These are phyloP conservation scores for Fregetta grallaria DNA, from an alignment of 2,113 vertebrate species.

Conservation along the genomic window DNA sequence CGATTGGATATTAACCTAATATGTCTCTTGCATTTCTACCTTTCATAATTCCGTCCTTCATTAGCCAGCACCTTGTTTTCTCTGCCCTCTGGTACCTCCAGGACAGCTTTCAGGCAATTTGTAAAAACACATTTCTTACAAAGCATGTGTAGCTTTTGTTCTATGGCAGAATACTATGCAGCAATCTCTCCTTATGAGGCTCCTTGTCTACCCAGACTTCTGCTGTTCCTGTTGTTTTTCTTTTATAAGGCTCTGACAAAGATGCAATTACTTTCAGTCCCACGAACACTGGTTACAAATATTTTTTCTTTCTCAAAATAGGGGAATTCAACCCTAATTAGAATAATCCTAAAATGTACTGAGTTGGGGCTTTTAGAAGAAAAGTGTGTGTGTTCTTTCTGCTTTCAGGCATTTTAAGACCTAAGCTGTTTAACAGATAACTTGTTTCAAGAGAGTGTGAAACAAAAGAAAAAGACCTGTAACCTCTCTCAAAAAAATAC, in stretches of 20 bases:
- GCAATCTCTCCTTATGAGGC: neutral
- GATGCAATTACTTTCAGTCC: neutral
- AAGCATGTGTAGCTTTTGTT: neutral
- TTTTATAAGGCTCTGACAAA: neutral
- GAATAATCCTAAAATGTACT: neutral
- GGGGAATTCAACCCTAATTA: neutral
- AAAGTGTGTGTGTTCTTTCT: neutral
- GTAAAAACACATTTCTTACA: neutral
- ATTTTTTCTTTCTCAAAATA: neutral
- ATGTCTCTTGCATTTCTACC: neutral
- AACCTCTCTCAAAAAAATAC: neutral
- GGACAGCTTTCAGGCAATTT: neutral
- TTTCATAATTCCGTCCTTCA: neutral
- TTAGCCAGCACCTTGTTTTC: neutral
- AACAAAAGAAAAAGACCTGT: neutral
- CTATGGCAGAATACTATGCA: neutral
- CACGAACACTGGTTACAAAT: neutral
- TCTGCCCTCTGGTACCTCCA: neutral
- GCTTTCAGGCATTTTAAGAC: constrained; percentile 5
- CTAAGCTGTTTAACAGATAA: constrained; percentile 49
- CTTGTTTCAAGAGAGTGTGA: neutral
- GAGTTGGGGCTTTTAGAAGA: neutral
- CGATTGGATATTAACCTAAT: neutral
- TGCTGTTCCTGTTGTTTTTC: neutral
- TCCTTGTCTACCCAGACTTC: neutral